phyloP scores from a whole-genome alignment of 1,140 invertebrate species.

The Scylla paramamosain region DNA sequence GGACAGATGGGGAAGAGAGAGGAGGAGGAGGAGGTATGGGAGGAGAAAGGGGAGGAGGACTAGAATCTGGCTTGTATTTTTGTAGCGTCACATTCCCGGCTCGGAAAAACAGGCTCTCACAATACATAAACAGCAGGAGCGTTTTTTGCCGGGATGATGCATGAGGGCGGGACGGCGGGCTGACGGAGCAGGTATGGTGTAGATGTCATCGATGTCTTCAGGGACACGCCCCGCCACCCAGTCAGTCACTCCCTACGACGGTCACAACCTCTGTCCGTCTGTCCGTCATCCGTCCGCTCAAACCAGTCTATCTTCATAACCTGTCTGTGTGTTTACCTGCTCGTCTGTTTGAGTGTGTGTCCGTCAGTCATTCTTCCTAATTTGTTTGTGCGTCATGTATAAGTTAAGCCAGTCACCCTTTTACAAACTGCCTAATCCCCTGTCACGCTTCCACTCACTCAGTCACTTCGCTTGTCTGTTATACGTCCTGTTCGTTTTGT shows the following conservation, averaged over 20 bases:
- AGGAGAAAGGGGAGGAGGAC: not conserved
- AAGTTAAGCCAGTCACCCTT: not conserved
- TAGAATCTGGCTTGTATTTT: not conserved
- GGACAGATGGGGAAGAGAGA: not conserved
- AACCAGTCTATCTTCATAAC: not conserved
- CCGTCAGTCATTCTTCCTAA: not conserved
- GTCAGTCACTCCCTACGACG: not conserved
- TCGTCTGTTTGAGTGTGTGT: not conserved
- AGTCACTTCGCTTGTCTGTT: not conserved
- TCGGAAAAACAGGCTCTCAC: not conserved
- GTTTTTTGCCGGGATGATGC: not conserved
- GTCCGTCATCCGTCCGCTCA: not conserved
- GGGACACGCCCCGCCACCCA: not conserved
- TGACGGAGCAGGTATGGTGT: not conserved
- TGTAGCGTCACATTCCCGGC: not conserved
- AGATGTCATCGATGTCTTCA: not conserved
- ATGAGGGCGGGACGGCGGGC: not conserved
- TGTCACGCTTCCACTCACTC: not conserved
- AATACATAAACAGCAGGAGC: conserved; percentile 1
- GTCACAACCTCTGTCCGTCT: not conserved
- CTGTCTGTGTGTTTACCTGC: not conserved
- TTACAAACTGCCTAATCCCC: not conserved
- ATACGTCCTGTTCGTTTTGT: not conserved
- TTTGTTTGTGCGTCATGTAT: not conserved
- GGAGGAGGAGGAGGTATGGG: not conserved